These are phyloP conservation scores for Thamnophis sirtalis DNA, from an alignment of 2,113 vertebrate genomes.

Conservation along the genomic window DNA sequence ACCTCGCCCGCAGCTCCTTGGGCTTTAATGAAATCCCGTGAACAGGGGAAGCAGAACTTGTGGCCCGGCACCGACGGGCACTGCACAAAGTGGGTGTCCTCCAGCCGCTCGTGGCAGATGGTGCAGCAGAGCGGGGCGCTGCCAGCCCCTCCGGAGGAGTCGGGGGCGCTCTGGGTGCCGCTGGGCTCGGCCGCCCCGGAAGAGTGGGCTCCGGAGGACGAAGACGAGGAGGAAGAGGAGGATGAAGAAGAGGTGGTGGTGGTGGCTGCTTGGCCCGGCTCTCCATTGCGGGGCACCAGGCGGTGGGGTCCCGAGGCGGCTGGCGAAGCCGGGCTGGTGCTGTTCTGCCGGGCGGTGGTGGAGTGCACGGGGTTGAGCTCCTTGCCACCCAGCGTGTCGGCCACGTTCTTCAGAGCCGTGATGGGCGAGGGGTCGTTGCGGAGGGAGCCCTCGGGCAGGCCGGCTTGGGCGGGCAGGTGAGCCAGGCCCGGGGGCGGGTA, in stretches of 20 bases:
- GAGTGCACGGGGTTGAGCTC: conserved; percentile 69
- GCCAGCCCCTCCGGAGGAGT: conserved; percentile 50
- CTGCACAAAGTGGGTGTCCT: conserved; percentile 83
- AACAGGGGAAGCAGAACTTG: conserved; percentile 90
- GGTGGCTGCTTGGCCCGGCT: conserved; percentile 54
- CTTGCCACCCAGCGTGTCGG: conserved; percentile 75
- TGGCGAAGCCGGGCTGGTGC: conserved; percentile 75
- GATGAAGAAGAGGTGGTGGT: conserved; percentile 44
- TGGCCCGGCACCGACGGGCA: conserved; percentile 83
- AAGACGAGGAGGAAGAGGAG: conserved; percentile 41
- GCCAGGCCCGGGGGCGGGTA: conserved; percentile 54
- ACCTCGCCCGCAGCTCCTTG: conserved; percentile 79
- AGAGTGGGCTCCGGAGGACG: conserved; percentile 4
- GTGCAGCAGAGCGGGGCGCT: conserved; percentile 82
- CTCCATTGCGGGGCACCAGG: conserved; percentile 73
- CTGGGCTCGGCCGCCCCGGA: conserved; percentile 51
- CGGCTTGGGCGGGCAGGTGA: conserved; percentile 37
- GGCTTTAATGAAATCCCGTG: conserved; percentile 82
- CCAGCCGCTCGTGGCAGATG: conserved; percentile 81
- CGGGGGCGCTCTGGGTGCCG: conserved; percentile 62
- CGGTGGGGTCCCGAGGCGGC: conserved; percentile 74
- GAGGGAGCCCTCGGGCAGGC: conserved; percentile 57
- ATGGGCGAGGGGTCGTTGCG: conserved; percentile 77
- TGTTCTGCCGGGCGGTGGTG: conserved; percentile 65
- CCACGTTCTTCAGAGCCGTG: conserved; percentile 78